Evolutionary conservation across 2,797 vertebrate genomes (phyloP), one percentile per base, ranked within the genome.

Genomic region (Menidia menidia): DNA sequence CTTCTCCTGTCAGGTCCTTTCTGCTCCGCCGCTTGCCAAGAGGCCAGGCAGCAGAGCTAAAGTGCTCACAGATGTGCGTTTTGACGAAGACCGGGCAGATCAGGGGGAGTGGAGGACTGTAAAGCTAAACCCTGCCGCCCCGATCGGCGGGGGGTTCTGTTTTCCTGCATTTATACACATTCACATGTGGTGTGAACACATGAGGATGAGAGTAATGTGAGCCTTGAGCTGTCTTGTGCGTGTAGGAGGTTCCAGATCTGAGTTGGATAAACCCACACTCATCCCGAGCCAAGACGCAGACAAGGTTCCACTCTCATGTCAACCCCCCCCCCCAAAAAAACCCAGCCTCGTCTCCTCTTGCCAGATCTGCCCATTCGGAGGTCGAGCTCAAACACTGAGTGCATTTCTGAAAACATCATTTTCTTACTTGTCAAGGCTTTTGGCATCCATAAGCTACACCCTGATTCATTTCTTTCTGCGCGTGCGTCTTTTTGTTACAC

Each of bases 41-140:
- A 67, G 61, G 75, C 76, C 66, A 32, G 81, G 63, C 55, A 60
- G 76, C 70, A 58, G 4, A 58, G 62, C 68, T 62, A 73, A 90
- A 93, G 81, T 82, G 13, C 39, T 91, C 76, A 67, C 92, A 93
- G 89, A 92, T 92, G 89, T 90, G 78, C 35, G 74, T 74, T 83
- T 75, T 83, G 64, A 56, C 79, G 47, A 56, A 71, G 73, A 67
- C 64, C 1, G 62, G 55, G 77, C 68, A 50, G 83, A 87, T 90
- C 86, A 83, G 75, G 19, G 68, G 75, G 83, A 73, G 81, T 82
- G 69, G 51, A 44, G 86, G 65, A 75, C 78, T 78, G 78, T 88
- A 83, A 92, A 91, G 83, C 73, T 19, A 30, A 82, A 80, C 75
- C 69, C 64, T 71, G 51, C 44, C 6, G 35, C 60, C 78, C 71